phyloP scores from a whole-genome alignment of 2,113 vertebrate species.

The Zosterops pallidus region DNA sequence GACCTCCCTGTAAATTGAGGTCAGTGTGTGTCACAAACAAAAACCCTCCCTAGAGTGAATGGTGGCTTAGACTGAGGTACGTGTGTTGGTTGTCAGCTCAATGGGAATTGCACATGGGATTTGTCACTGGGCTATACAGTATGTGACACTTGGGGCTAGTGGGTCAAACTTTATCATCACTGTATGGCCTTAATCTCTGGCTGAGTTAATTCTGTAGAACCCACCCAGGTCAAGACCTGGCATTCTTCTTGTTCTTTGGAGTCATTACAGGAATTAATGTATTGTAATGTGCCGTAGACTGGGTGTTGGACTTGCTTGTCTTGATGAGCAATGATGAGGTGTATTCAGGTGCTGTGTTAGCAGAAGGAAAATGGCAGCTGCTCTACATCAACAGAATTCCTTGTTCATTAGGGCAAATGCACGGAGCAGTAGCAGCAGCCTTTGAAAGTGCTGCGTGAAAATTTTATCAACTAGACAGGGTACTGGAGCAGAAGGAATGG shows the following conservation, averaged over 20 bases:
- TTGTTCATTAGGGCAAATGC: neutral
- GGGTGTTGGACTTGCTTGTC: neutral
- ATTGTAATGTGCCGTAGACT: neutral
- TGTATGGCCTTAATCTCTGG: conserved; percentile 20
- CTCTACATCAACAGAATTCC: neutral
- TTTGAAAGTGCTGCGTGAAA: neutral
- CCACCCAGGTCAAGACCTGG: conserved; percentile 56
- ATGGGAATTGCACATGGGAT: conserved; percentile 69
- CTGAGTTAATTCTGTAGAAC: conserved; percentile 46
- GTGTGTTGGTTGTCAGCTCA: conserved; percentile 56
- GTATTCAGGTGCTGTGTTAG: neutral
- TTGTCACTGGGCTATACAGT: conserved; percentile 61
- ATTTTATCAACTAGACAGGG: neutral
- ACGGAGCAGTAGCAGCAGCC: neutral
- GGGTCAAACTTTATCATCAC: conserved; percentile 59
- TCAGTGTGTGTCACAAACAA: conserved; percentile 67
- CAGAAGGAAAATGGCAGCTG: neutral
- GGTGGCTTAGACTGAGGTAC: neutral
- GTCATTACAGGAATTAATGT: neutral
- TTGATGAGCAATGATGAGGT: neutral
- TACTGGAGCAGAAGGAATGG: neutral
- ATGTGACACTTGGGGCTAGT: conserved; percentile 37
- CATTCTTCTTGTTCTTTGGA: conserved; percentile 57
- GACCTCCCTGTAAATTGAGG: conserved; percentile 72
- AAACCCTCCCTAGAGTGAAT: conserved; percentile 34